These are phyloP conservation scores for Coenonympha glycerion DNA, from an alignment of 2,888 invertebrate genomes.

Conservation along the genomic window DNA sequence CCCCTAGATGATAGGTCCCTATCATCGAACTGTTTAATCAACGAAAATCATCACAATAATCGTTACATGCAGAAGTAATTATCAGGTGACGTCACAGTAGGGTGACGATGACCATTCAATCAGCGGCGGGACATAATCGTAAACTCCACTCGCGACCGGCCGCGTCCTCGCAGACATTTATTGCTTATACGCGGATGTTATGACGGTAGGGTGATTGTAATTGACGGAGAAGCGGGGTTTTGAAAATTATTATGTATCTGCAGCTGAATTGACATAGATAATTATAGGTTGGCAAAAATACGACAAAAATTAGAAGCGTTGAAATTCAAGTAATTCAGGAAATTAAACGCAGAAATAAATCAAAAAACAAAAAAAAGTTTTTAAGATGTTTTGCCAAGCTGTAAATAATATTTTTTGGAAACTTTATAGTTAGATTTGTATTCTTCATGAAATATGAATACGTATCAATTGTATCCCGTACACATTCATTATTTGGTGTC, in stretches of 20 bases:
- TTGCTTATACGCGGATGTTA: slow-evolving; percentile 53
- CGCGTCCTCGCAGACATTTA: slow-evolving; percentile 50
- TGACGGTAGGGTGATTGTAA: slow-evolving; percentile 59
- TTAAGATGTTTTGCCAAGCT: too few relatives aligned
- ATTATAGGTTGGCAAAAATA: background rate
- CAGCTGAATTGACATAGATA: too few relatives aligned
- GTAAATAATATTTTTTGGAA: too few relatives aligned
- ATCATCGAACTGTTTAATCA: slow-evolving; percentile 1
- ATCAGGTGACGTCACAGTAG: slow-evolving; percentile 39
- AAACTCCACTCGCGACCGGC: slow-evolving; percentile 44
- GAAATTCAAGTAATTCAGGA: too few relatives aligned
- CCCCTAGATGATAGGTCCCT: too few relatives aligned
- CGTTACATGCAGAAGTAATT: slow-evolving; percentile 23
- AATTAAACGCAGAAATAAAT: too few relatives aligned
- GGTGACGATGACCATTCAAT: slow-evolving; percentile 69
- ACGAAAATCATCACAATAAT: slow-evolving; percentile 7
- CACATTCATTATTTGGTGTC: too few relatives aligned
- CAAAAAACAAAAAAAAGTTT: too few relatives aligned
- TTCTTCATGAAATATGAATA: too few relatives aligned
- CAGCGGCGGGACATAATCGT: slow-evolving; percentile 71
- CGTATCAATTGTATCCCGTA: too few relatives aligned
- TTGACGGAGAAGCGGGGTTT: slow-evolving; percentile 43
- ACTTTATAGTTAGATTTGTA: too few relatives aligned
- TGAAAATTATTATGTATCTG: background rate
- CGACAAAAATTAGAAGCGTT: too few relatives aligned